phyloP scores from a whole-genome alignment of 2,888 invertebrate species.

The Abrostola triplasia region DNA sequence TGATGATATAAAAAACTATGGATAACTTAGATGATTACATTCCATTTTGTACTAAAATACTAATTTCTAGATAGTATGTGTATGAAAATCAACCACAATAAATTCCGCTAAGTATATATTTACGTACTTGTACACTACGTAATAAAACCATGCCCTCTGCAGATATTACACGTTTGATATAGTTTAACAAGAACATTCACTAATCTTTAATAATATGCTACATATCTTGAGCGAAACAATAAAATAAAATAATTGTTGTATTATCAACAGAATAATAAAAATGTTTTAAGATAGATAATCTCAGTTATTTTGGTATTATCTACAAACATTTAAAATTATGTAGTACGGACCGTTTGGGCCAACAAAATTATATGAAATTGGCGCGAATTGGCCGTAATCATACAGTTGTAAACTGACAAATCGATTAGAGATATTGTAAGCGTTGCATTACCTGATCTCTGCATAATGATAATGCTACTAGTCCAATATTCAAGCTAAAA shows the following conservation, averaged over 20 bases:
- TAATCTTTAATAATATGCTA: not conserved
- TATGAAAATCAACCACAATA: not conserved
- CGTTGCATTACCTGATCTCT: conserved; percentile 82
- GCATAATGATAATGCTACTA: conserved; percentile 75
- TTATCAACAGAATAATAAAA: not conserved
- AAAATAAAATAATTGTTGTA: not conserved
- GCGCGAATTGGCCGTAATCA: conserved; percentile 58
- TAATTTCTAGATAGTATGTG: not conserved
- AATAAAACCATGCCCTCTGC: not conserved
- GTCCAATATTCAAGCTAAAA: conserved; percentile 77
- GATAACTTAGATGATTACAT: not conserved
- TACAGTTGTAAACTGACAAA: conserved; percentile 6
- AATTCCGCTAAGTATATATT: not conserved
- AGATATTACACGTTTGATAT: conserved; percentile 4
- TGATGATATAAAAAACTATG: not conserved
- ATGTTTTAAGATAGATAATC: no score
- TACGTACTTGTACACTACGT: not conserved
- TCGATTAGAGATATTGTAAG: conserved; percentile 26
- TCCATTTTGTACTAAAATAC: not conserved
- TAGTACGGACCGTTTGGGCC: conserved; percentile 18
- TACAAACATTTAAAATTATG: conserved; percentile 42
- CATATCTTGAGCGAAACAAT: not conserved
- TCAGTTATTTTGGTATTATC: not conserved
- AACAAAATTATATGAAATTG: conserved; percentile 39
- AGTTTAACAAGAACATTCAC: conserved; percentile 3